Evolutionary conservation across 37 sponge, comb jelly and placozoan genomes (phyloP).

Genomic region (Hormiphora californensis): DNA sequence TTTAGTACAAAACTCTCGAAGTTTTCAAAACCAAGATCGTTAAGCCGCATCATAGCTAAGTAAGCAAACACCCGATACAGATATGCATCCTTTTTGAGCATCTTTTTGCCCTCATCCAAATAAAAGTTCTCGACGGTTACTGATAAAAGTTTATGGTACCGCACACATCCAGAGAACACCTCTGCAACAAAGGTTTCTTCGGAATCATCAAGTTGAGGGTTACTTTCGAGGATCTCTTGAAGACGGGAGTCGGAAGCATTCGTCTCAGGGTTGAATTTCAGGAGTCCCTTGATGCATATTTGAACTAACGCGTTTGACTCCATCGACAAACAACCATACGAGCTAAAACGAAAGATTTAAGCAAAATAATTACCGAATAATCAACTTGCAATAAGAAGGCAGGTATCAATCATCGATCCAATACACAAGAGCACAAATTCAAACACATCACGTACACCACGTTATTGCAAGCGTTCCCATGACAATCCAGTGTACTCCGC

Average conservation of each 20-base stretch:
- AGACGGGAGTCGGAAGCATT: constrained; percentile 44
- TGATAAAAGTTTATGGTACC: constrained; percentile 55
- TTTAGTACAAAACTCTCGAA: constrained; percentile 64
- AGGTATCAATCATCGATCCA: too few species aligned
- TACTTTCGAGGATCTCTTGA: not conserved
- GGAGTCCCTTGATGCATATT: constrained; percentile 28
- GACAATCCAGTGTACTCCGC: too few species aligned
- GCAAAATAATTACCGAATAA: too few species aligned
- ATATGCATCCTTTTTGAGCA: constrained; percentile 19
- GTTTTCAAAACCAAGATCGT: constrained; percentile 76
- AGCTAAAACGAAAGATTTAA: too few species aligned
- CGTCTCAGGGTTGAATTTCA: constrained; percentile 35
- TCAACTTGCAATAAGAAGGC: too few species aligned
- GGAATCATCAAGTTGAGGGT: constrained; percentile 62
- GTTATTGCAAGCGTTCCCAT: too few species aligned
- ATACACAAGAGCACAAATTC: too few species aligned
- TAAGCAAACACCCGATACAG: constrained; percentile 64
- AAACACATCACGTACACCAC: too few species aligned
- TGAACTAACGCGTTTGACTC: not conserved
- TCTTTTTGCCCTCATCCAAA: constrained; percentile 38
- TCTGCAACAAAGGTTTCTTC: constrained; percentile 73
- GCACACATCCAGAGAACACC: constrained; percentile 78
- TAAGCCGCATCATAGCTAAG: constrained; percentile 71
- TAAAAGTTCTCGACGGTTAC: constrained; percentile 49
- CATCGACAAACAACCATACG: too few species aligned